Base-by-base conservation (phyloP, 2,888 invertebrate species). In the Geotrupes spiniger region DNA sequence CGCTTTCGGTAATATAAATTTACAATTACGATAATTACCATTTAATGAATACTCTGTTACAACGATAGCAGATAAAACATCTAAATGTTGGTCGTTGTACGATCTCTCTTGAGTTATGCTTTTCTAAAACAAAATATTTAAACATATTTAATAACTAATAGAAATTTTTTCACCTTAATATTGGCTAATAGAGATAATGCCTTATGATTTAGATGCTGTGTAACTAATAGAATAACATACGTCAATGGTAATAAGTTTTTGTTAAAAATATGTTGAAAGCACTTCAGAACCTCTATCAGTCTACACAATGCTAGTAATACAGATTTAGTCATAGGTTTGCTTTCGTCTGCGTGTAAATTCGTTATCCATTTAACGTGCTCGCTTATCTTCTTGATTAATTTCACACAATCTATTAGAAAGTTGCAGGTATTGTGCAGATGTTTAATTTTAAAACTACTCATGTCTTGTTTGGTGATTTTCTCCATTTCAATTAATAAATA, bases 181-280 rank as follows among this genome's bases (percentile, higher is more conserved):
- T 76, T 78, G 39, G 79, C 74, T 45, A 92, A 75, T 36, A 84
- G 78, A 36, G 78, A 78, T 33, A 90, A 75, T 4, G 86, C 81
- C 70, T 87, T 87, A 70, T 88, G 88, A 56, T 84, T 79, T 33
- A 91, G 76, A 72, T 92, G 88, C 64, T 94, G 93, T 10, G 85
- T 73, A 36, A 91, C 83, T 70, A 91, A 84, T 60, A 84, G 82
- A 43, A 87, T 78, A 8, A 87, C 83, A 63, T 85, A 84, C 12
- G 85, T 80, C 42, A 94, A 80, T 54, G 83, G 77, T 52, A 84
- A 77, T 38, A 83, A 78, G 65, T 90, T 81, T 28, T 83, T 76
- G 44, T 81, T 79, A 59, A 89, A 86, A 9, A 81, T 81, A 55
- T 82, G 78, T 64, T 87, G 84, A 54, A 94, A 77, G 21, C 85